Evolutionary conservation across 2,113 vertebrate species (phyloP).

Genomic region (Marmota flaviventris): DNA sequence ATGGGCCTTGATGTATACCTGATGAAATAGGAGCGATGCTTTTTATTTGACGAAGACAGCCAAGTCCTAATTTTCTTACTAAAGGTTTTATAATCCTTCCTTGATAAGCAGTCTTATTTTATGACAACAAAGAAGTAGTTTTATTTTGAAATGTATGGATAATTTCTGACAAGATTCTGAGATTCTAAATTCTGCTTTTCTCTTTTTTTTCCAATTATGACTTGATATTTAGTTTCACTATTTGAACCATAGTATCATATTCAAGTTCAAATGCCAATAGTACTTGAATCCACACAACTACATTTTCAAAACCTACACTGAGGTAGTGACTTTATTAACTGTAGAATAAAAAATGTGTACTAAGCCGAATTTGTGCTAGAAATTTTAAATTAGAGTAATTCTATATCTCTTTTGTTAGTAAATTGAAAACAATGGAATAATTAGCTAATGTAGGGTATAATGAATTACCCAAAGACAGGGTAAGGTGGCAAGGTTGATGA

Average conservation of each 20-base stretch:
- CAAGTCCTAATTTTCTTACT: constrained; percentile 5
- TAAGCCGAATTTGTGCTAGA: constrained; percentile 48
- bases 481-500: not conserved
- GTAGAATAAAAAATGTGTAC: constrained; percentile 3
- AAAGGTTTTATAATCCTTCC: not conserved
- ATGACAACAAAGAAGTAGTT: constrained; percentile 33
- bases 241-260: constrained; percentile 1
- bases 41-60: not conserved
- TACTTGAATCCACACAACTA: not conserved
- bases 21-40: not conserved
- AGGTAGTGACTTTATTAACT: constrained; percentile 19
- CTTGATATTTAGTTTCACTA: constrained; percentile 28
- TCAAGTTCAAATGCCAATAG: constrained; percentile 5
- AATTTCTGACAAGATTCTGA: constrained; percentile 47
- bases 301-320: not conserved
- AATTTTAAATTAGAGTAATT: not conserved
- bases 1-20: not conserved
- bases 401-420: constrained; percentile 39
- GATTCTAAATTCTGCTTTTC: constrained; percentile 38
- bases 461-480: constrained; percentile 14
- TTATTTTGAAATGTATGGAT: constrained; percentile 38
- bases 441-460: constrained; percentile 39
- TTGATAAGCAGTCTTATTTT: constrained; percentile 12
- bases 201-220: constrained; percentile 27
- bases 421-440: not conserved